These are phyloP conservation scores for Lasioglossum malachurum DNA, from an alignment of 2,888 invertebrate genomes.

Conservation along the genomic window DNA sequence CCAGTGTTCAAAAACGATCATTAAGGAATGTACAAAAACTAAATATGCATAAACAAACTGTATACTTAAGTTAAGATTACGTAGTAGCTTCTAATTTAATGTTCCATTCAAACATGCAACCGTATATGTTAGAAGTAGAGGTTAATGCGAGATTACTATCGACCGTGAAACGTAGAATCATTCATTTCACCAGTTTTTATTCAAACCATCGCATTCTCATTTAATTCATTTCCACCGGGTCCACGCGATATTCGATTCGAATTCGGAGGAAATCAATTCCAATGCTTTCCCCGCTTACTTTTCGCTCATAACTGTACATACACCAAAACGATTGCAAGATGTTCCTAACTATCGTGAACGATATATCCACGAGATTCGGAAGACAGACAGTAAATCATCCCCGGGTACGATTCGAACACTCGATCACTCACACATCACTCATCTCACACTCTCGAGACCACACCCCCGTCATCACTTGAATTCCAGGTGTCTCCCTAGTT, in stretches of 20 bases:
- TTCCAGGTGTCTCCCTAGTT: background rate
- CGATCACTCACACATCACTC: slow-evolving; percentile 9
- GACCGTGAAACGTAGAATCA: background rate
- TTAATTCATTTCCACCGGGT: background rate
- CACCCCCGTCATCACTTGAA: background rate
- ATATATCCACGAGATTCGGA: background rate
- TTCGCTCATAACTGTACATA: background rate
- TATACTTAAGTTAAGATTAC: background rate
- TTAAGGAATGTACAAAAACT: background rate
- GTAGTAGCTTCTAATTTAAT: background rate
- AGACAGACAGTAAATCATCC: background rate
- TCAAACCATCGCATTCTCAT: background rate
- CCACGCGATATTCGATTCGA: background rate
- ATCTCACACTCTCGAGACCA: background rate
- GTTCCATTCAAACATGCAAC: background rate
- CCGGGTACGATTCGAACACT: background rate
- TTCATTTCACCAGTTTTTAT: background rate
- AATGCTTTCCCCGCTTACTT: background rate
- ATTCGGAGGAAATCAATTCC: background rate
- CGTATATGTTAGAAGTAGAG: background rate
- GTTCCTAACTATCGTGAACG: background rate
- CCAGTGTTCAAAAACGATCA: no score
- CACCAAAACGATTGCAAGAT: background rate
- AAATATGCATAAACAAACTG: background rate
- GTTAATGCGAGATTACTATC: background rate